Percentiles rank a stretch among this genome's conserved stretches.
Evolutionary conservation across 2,797 vertebrate genomes (phyloP).

Genomic region (Scleropages formosus): DNA sequence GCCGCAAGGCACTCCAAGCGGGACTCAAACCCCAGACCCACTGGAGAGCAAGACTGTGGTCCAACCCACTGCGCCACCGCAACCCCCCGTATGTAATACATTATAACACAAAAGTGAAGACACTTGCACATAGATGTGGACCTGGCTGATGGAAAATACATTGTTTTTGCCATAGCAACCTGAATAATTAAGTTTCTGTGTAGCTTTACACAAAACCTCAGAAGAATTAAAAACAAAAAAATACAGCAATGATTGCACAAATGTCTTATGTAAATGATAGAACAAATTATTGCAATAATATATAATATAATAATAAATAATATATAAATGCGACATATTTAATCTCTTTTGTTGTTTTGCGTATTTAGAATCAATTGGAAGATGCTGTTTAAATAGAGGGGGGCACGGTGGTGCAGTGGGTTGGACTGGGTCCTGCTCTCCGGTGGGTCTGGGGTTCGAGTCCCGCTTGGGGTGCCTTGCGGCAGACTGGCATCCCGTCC

Average conservation of each 20-base stretch:
- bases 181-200: conserved; percentile 17
- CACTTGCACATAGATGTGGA: not conserved
- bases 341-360: not conserved
- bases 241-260: not conserved
- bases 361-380: no score
- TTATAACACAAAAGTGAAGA: no score
- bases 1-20: no score
- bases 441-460: no score
- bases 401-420: no score
- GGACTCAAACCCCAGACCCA: no score
- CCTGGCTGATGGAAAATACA: not conserved
- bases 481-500: no score
- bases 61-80: no score
- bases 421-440: not conserved
- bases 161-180: not conserved
- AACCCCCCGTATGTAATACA: no score
- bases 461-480: no score
- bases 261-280: conserved; percentile 7
- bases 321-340: not conserved
- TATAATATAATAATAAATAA: not conserved
- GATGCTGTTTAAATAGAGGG: not conserved
- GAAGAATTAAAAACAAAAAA: no score
- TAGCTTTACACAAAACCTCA: not conserved
- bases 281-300: conserved; percentile 1
- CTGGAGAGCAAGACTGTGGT: no score